A percentile compares a stretch with the other conserved stretches of the same genome.
Conservation (phyloP, 2,797 vertebrate genomes). For the Tangara arthus region DNA sequence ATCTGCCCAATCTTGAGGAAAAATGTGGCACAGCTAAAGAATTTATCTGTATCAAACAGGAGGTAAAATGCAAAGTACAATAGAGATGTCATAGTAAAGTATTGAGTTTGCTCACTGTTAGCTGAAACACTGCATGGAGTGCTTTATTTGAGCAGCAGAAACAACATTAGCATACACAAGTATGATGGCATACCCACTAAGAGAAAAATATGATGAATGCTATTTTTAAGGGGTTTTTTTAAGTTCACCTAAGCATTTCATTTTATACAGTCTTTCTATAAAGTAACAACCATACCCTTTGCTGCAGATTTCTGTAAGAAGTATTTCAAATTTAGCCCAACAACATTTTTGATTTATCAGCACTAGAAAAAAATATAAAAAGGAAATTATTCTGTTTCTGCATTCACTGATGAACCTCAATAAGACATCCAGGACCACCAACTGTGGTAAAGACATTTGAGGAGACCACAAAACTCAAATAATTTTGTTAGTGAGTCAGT, state of each 20-base stretch:
- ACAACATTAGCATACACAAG: not conserved
- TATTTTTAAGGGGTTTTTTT: not conserved
- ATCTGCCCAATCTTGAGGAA: constrained; percentile 73
- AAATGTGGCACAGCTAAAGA: constrained; percentile 68
- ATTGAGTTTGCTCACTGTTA: constrained; percentile 11
- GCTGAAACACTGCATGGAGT: not conserved
- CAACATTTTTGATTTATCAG: not conserved
- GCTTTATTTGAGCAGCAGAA: not conserved
- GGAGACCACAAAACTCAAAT: not conserved
- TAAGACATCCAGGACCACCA: not conserved
- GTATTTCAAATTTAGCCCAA: not conserved
- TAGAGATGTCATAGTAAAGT: constrained; percentile 2
- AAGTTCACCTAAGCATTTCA: not conserved
- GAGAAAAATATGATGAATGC: not conserved
- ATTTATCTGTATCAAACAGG: constrained; percentile 38
- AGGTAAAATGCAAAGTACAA: constrained; percentile 44
- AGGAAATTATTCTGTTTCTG: not conserved
- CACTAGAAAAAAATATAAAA: not conserved
- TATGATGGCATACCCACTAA: not conserved
- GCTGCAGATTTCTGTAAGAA: not conserved
- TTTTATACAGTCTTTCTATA: not conserved
- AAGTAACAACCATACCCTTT: not conserved
- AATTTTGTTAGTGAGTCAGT: not conserved
- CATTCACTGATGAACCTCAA: not conserved
- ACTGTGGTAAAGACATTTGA: not conserved